A percentile compares a stretch with the other conserved stretches of the same genome.
phyloP scores from a whole-genome alignment of 2,888 invertebrate genomes.

The Philereme transversata region DNA sequence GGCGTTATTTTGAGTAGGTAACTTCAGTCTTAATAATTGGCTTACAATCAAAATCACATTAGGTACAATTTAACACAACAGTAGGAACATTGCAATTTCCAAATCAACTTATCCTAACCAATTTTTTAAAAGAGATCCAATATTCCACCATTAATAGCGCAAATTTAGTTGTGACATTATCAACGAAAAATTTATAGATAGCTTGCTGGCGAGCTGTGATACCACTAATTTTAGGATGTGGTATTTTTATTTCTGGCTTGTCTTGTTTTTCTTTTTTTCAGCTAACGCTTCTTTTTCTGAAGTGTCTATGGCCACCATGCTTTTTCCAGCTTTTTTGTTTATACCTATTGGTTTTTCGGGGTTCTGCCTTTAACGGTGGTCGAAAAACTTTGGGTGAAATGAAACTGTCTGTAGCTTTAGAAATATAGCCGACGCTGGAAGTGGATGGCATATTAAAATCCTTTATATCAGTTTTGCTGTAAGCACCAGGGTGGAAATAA shows the following conservation, averaged over 20 bases:
- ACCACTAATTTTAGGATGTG: constrained; percentile 8
- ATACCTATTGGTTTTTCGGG: no score
- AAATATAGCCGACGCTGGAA: no score
- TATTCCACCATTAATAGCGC: not conserved
- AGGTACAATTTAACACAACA: not conserved
- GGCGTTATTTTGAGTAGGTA: not conserved
- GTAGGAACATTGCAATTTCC: not conserved
- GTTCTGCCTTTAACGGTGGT: no score
- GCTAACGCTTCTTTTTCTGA: no score
- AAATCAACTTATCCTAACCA: constrained; percentile 2
- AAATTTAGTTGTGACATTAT: constrained; percentile 7
- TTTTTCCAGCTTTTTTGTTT: no score
- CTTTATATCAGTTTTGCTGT: no score
- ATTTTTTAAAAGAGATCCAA: not conserved
- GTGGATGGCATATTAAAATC: no score
- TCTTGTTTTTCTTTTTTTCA: no score
- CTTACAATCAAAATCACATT: constrained; percentile 3
- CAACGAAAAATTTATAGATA: constrained; percentile 1
- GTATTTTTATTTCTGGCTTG: not conserved
- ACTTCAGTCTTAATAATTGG: constrained; percentile 9
- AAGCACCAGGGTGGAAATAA: no score
- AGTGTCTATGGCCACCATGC: no score
- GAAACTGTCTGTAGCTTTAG: no score
- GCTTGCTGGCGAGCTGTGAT: constrained; percentile 1
- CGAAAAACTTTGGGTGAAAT: no score